Base-by-base conservation (phyloP, 2,113 vertebrate genomes). In the Stigmatopora argus region DNA sequence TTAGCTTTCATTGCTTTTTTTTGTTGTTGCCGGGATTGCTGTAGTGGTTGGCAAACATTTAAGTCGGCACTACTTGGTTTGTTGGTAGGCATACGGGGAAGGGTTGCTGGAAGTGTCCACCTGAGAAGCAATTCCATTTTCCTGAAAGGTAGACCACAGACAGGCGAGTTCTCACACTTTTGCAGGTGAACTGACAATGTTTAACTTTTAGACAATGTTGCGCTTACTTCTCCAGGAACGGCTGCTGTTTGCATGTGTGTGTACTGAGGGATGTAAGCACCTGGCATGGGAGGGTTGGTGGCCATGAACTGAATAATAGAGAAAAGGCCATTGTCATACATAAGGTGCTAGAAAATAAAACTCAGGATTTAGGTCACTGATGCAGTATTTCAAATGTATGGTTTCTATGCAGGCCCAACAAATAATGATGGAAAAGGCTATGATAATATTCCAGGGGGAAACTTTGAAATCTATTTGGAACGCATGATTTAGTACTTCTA, bases 11-110 rank as follows among this genome's bases (percentile, higher is more conserved):
- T 93, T 93, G 93, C 91, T 14, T 53, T 90, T 92, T 91, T 91
- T 41, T 41, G 38, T 31, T 31, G 90, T 92, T 90, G 94, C 94
- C 89, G 90, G 92, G 93, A 95, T 94, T 95, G 94, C 94, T 94
- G 93, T 87, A 93, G 92, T 91, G 85, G 91, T 92, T 89, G 88
- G 90, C 92, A 87, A 84, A 86, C 87, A 86, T 65, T 34, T 92
- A 93, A 93, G 94, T 94, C 90, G 84, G 88, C 88, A 85, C 94
- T 95, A 98, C 92, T 99, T 98, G 90, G 91, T 92, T 88, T 96
- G 96, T 90, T 95, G 97, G 90, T 97, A 99, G 41, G 93, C 89
- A 70, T 98, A 99, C 14, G 95, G 93, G 87, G 96, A 97, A 90
- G 94, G 95, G 83, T 96, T 96, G 83, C 88, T 92, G 75, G 94